These are phyloP conservation scores for human DNA, from an alignment of 2,113 vertebrate species.

Conservation along the genomic window DNA sequence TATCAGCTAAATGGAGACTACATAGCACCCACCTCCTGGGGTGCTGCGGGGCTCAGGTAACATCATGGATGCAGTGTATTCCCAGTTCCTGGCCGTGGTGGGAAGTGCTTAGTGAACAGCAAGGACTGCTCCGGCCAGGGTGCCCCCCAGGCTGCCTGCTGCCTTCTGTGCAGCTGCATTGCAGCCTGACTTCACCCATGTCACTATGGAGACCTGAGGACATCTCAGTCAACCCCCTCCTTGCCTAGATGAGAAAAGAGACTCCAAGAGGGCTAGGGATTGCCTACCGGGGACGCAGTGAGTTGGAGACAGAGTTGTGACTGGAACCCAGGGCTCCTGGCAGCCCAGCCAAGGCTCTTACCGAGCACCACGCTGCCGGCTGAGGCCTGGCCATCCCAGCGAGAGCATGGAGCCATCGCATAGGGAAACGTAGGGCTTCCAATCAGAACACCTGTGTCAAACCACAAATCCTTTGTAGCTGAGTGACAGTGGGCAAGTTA, in stretches of 20 bases:
- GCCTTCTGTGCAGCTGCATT: background rate
- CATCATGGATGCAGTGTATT: background rate
- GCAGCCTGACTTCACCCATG: background rate
- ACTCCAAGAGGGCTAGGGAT: background rate
- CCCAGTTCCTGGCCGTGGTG: background rate
- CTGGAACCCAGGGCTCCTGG: background rate
- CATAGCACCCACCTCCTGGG: background rate
- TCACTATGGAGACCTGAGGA: background rate
- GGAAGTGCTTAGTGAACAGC: background rate
- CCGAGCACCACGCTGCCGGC: background rate
- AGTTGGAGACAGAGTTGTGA: background rate
- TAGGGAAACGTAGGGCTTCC: background rate
- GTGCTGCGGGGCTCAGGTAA: background rate
- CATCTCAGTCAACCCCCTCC: background rate
- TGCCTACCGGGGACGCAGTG: background rate
- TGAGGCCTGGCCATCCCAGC: background rate
- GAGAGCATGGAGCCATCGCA: accelerated
- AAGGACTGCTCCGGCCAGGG: background rate
- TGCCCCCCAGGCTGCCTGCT: background rate
- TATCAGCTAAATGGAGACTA: background rate
- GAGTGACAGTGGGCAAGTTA: background rate
- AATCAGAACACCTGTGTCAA: background rate
- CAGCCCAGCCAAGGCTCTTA: background rate
- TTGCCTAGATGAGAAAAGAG: background rate
- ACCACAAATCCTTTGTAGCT: background rate